phyloP scores from a whole-genome alignment of 2,797 vertebrate species.

The Crenuchus spilurus region DNA sequence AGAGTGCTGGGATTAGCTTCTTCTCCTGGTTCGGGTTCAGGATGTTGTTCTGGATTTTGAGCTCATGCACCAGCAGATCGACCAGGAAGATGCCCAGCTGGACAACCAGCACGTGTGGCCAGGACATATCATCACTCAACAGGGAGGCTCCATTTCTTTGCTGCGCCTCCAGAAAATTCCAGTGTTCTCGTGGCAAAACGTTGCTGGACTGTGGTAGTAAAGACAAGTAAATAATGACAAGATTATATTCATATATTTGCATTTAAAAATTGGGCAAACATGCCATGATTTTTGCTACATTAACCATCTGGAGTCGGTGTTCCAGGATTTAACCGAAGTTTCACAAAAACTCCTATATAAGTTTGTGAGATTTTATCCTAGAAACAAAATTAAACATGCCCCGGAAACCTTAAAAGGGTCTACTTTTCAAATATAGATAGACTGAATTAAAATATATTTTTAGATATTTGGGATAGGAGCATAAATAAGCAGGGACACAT shows the following conservation, averaged over 20 bases:
- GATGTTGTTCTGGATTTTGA: constrained; percentile 81
- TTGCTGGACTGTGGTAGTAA: constrained; percentile 63
- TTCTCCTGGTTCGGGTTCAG: constrained; percentile 60
- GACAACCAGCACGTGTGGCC: constrained; percentile 79
- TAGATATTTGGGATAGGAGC: too few species aligned
- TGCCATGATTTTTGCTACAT: not conserved
- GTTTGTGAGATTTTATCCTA: too few species aligned
- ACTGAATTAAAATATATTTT: too few species aligned
- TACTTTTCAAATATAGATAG: too few species aligned
- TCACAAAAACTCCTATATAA: too few species aligned
- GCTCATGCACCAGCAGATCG: constrained; percentile 84
- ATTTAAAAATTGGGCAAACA: not conserved
- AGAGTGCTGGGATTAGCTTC: constrained; percentile 85
- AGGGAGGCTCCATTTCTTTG: constrained; percentile 73
- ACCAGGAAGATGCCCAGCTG: constrained; percentile 86
- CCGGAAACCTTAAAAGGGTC: too few species aligned
- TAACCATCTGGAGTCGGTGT: too few species aligned
- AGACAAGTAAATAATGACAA: not conserved
- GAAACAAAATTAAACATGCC: too few species aligned
- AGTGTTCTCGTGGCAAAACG: constrained; percentile 84
- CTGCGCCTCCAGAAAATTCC: constrained; percentile 79
- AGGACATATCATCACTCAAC: constrained; percentile 66
- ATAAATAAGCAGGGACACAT: too few species aligned
- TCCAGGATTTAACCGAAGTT: too few species aligned
- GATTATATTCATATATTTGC: not conserved